Conservation (phyloP, 2,888 invertebrate species). For the Sympetrum striolatum region DNA sequence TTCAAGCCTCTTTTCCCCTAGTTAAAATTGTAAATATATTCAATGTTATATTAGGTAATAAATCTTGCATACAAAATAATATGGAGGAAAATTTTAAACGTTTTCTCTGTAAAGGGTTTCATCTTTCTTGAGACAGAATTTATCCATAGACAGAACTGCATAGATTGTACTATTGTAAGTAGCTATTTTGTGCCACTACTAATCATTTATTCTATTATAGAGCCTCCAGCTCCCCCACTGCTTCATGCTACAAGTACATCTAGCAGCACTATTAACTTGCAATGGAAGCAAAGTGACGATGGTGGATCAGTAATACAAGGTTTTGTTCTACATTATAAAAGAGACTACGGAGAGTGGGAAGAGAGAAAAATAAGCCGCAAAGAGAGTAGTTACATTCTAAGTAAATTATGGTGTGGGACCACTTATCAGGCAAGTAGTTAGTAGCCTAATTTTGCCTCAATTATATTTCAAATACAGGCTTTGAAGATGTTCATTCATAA, state of each 20-base stretch:
- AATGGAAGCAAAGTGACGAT: slow-evolving; percentile 55
- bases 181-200: background rate
- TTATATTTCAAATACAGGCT: no score
- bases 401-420: slow-evolving; percentile 49
- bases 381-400: slow-evolving; percentile 49
- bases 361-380: slow-evolving; percentile 50
- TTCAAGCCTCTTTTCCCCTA: no score
- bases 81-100: no score
- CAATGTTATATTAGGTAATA: no score
- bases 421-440: slow-evolving; percentile 46
- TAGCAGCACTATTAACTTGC: slow-evolving; percentile 52
- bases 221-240: slow-evolving; percentile 53
- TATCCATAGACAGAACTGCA: background rate
- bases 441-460: no score
- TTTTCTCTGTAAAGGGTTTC: no score
- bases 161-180: background rate
- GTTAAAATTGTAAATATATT: no score
- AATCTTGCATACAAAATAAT: no score
- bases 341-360: slow-evolving; percentile 52
- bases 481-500: no score
- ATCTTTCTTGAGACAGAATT: background rate
- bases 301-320: slow-evolving; percentile 53
- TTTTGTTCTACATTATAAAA: slow-evolving; percentile 53
- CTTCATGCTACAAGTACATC: slow-evolving; percentile 52
- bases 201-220: slow-evolving; percentile 47